Evolutionary conservation across 2,113 vertebrate species (phyloP), one percentile per base, ranked within the genome.

Genomic region (Entomyzon cyanotis): DNA sequence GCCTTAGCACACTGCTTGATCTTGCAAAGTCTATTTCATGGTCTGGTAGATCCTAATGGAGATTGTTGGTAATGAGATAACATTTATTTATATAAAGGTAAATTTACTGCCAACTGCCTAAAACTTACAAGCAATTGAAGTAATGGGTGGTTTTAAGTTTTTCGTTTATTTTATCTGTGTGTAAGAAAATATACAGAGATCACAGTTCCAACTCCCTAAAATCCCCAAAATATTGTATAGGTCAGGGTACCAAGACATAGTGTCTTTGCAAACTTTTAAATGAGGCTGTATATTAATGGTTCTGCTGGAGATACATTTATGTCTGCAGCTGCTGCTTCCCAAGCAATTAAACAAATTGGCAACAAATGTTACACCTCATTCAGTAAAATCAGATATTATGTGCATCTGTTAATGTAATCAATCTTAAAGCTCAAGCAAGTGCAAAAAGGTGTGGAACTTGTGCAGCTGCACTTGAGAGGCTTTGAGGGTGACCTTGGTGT

Each of bases 11-110:
- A 92, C 95, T 97, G 96, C 97, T 95, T 97, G 96, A 97, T 98
- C 97, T 98, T 97, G 97, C 94, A 95, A 97, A 98, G 97, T 96
- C 97, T 98, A 97, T 98, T 98, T 98, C 98, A 98, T 97, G 97
- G 95, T 98, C 98, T 98, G 96, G 95, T 98, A 96, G 95, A 95
- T 93, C 94, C 97, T 98, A 98, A 98, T 98, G 94, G 97, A 97
- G 95, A 96, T 97, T 95, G 96, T 79, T 97, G 92, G 96, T 97
- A 98, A 98, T 98, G 96, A 98, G 96, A 98, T 95, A 97, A 96
- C 97, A 98, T 97, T 97, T 98, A 98, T 98, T 98, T 98, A 97
- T 97, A 97, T 97, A 97, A 97, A 98, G 97, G 92, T 89, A 97
- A 96, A 98, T 98, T 97, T 97, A 96, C 86, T 95, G 83, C 87